Base-by-base conservation (phyloP, 2,888 invertebrate species). In the Pseudolycoriella hygida region DNA sequence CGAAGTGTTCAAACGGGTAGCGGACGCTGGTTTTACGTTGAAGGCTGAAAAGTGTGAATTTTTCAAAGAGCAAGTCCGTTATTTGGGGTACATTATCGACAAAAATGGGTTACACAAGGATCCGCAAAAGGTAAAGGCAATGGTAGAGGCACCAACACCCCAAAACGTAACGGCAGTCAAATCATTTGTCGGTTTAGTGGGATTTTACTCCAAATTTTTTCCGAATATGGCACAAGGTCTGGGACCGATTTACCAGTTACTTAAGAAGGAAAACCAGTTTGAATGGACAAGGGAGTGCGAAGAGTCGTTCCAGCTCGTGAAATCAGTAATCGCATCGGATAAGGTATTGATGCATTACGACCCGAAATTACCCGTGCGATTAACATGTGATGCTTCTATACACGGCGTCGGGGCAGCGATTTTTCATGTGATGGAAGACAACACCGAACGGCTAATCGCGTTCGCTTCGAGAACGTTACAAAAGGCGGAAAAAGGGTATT, bases 401-500 rank as follows among this genome's bases (percentile, higher is more conserved):
- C 18, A 32, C 10, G 32, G 43, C 5, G 17, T 34, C 12, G 42
- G 42, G 3, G 31, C 25, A 4, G 14, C 37, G 14, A 34, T 34
- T 34, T 19, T 17, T 12, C 43, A 43, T 18, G 3, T 8, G 3
- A 17, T 18, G 18, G 3, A 17, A 17, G 30, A 34, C 5, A 30
- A 20, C 12, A 17, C 34, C n/a, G 17, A 3, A 10, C 32, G n/a
- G 14, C 34, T 37, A 34, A 37, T 43, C 10, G 18, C 15, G 12
- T 30, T 18, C 19, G 37, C 43, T n/a, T 17, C 34, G 4, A 6
- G 43, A n/a, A 18, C 43, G 2, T 48, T 57, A 0, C 49, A 47
- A 1, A 44, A 18, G 2, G 49, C 53, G 1, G 56, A 57, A 41
- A 49, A 48, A 14, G 48, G 51, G 8, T 57, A 57, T 40, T 49